A percentile compares a stretch with the other conserved stretches of the same genome.
Evolutionary conservation across 2,113 vertebrate genomes (phyloP).

Genomic region (Macrotus californicus): DNA sequence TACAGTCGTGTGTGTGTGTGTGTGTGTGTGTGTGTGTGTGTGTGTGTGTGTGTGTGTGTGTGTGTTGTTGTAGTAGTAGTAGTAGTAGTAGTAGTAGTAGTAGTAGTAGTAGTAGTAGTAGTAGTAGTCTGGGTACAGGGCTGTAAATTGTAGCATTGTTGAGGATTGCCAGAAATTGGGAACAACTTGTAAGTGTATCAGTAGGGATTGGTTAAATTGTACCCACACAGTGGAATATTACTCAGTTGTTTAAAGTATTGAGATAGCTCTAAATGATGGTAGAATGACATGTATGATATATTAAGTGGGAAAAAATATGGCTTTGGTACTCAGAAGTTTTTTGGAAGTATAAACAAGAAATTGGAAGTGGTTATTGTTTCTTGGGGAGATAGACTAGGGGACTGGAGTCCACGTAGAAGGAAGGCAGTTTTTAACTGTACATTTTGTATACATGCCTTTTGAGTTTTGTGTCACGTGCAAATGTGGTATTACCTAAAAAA

Average conservation of each 20-base stretch:
- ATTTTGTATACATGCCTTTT: neutral
- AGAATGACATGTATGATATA: neutral
- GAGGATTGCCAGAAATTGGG: neutral
- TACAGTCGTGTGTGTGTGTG: neutral
- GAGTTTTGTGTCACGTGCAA: neutral
- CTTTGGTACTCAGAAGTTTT: neutral
- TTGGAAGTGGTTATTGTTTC: slow-evolving; percentile 9
- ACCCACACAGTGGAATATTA: neutral
- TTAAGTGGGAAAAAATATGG: neutral
- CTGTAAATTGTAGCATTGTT: neutral
- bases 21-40: too few relatives aligned
- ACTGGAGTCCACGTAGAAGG: neutral
- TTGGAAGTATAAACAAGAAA: slow-evolving; percentile 4
- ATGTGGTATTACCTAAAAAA: neutral
- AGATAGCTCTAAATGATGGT: neutral
- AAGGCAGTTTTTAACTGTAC: neutral
- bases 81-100: too few relatives aligned
- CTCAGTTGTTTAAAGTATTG: slow-evolving; percentile 22
- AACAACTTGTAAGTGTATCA: neutral
- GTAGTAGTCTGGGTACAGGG: neutral
- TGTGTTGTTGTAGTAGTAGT: too few relatives aligned
- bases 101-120: too few relatives aligned
- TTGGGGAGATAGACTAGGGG: neutral
- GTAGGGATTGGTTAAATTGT: neutral
- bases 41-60: too few relatives aligned